These are phyloP conservation scores for Troides oblongomaculatus DNA, from an alignment of 2,888 invertebrate genomes.

Conservation along the genomic window DNA sequence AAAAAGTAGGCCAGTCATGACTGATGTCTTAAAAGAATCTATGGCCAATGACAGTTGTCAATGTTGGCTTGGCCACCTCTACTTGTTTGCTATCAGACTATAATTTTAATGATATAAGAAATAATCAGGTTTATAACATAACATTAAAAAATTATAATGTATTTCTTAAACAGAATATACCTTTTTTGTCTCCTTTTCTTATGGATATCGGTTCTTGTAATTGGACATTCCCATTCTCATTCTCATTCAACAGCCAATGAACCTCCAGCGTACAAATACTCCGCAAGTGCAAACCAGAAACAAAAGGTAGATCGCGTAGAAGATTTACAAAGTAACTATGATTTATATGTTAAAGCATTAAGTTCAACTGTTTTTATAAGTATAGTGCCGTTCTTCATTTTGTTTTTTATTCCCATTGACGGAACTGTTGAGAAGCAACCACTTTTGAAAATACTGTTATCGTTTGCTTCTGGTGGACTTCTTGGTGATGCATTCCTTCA, in stretches of 20 bases:
- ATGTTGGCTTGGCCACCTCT: neutral
- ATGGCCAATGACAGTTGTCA: neutral
- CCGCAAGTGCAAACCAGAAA: slow-evolving; percentile 81
- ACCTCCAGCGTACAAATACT: slow-evolving; percentile 90
- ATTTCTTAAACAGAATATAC: slow-evolving; percentile 31
- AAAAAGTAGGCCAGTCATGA: neutral
- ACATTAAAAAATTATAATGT: slow-evolving; percentile 29
- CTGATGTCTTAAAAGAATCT: neutral
- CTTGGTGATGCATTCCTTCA: slow-evolving; percentile 99
- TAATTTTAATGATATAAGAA: neutral
- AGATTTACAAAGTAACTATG: slow-evolving; percentile 56
- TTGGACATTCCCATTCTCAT: slow-evolving; percentile 65
- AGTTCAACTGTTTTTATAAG: slow-evolving; percentile 96
- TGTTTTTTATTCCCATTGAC: slow-evolving; percentile 96
- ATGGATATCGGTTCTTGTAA: slow-evolving; percentile 34
- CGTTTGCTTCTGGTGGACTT: slow-evolving; percentile 97
- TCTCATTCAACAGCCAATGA: slow-evolving; percentile 79
- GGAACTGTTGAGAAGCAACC: slow-evolving; percentile 91
- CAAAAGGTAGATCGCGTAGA: slow-evolving; percentile 70
- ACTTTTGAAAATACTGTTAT: slow-evolving; percentile 92
- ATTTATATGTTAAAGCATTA: slow-evolving; percentile 89
- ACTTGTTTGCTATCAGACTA: neutral
- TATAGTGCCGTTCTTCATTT: slow-evolving; percentile 94
- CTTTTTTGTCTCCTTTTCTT: slow-evolving; percentile 33
- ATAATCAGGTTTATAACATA: neutral